These are phyloP conservation scores for Lucifuga dentata DNA, from an alignment of 2,113 vertebrate genomes.

Conservation along the genomic window DNA sequence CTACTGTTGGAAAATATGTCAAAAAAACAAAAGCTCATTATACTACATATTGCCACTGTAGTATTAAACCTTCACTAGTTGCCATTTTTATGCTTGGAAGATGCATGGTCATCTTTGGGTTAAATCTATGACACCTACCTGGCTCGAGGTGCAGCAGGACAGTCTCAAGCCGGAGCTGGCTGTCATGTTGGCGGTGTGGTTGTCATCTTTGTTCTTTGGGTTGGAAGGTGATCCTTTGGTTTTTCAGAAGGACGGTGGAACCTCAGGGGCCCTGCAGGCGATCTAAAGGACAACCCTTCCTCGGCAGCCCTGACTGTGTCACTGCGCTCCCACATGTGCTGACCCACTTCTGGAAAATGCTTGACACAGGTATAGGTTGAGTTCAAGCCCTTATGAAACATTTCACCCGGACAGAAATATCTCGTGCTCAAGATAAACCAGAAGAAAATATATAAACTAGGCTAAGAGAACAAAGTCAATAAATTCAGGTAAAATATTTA, in stretches of 20 bases:
- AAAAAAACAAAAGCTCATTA: too few species aligned
- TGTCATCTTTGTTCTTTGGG: constrained; percentile 13
- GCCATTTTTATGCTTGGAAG: too few species aligned
- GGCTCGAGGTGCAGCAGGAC: constrained; percentile 28
- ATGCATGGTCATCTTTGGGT: too few species aligned
- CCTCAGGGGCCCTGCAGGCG: constrained; percentile 51
- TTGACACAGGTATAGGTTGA: constrained; percentile 16
- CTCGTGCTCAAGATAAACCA: too few species aligned
- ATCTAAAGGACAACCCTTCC: constrained; percentile 38
- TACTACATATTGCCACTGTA: too few species aligned
- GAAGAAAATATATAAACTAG: background rate
- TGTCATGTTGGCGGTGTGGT: too few species aligned
- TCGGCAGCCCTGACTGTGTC: constrained; percentile 35
- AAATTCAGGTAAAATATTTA: background rate
- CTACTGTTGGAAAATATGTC: too few species aligned
- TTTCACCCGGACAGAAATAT: background rate
- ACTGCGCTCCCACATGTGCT: constrained; percentile 24
- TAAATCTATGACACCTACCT: constrained; percentile 6
- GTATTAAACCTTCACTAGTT: too few species aligned
- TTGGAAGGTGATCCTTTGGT: constrained; percentile 20
- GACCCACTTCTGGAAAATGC: constrained; percentile 44
- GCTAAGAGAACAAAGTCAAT: background rate
- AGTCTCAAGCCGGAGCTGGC: constrained; percentile 6
- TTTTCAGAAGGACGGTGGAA: constrained; percentile 45
- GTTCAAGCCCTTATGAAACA: background rate